Conservation (phyloP, 2,888 invertebrate species). For the Meteorus colon region DNA sequence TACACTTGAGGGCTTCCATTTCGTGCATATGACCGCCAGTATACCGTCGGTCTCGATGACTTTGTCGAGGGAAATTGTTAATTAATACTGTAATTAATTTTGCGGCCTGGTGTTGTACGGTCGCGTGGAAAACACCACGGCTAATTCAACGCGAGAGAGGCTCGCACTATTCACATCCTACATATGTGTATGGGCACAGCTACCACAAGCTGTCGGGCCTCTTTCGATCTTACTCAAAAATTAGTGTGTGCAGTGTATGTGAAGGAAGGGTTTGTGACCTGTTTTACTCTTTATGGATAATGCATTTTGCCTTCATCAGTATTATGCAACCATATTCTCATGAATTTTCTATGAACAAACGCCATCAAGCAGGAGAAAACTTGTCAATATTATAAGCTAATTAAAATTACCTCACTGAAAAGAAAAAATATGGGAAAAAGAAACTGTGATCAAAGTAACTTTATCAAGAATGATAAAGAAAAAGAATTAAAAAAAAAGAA, state of each 20-base stretch:
- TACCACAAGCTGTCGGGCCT: conserved; percentile 41
- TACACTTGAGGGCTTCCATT: conserved; percentile 4
- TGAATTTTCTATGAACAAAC: neutral
- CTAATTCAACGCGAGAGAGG: conserved; percentile 28
- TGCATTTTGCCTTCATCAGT: neutral
- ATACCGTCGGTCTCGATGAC: conserved; percentile 51
- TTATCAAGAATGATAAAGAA: neutral
- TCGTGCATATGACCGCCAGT: neutral
- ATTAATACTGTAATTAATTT: conserved; percentile 67
- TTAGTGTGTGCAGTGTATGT: conserved; percentile 1
- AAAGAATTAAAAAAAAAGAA: neutral
- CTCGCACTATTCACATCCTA: neutral
- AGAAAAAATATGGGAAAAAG: neutral
- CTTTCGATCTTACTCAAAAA: conserved; percentile 43
- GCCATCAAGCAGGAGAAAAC: neutral
- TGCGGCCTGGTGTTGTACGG: conserved; percentile 51
- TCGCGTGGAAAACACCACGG: conserved; percentile 46
- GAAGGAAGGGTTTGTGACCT: neutral
- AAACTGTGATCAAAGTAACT: conserved; percentile 12
- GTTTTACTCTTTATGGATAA: neutral
- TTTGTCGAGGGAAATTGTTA: conserved; percentile 63
- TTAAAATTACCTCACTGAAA: neutral
- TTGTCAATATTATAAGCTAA: neutral
- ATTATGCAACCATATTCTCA: neutral
- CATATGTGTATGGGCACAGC: conserved; percentile 25